Evolutionary conservation across 2,797 vertebrate species (phyloP).

Genomic region (Sebastes cheni): DNA sequence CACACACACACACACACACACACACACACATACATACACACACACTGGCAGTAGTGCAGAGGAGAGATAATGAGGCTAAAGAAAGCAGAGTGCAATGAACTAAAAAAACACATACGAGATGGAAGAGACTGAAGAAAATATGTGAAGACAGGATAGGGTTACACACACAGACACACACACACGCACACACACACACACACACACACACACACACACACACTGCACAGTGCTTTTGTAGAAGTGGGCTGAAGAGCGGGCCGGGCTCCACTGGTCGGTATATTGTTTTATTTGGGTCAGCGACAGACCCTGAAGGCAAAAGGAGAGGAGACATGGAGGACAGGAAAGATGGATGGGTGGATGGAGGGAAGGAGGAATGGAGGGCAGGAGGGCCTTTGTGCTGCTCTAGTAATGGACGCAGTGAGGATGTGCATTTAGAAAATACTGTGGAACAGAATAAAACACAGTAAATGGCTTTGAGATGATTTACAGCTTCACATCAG

Average conservation of each 20-base stretch:
- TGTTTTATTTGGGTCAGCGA: conserved; percentile 71
- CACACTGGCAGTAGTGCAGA: neutral
- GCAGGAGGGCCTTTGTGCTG: conserved; percentile 38
- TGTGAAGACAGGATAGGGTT: conserved; percentile 1
- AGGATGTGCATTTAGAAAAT: neutral
- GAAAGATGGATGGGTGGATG: conserved; percentile 61
- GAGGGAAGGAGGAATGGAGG: conserved; percentile 48
- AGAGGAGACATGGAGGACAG: conserved; percentile 36
- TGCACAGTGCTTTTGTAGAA: conserved; percentile 27
- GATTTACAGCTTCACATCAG: conserved; percentile 10
- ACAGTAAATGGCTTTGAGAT: neutral
- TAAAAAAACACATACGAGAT: conserved; percentile 9
- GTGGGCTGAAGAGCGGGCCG: conserved; percentile 35
- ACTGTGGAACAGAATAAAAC: neutral
- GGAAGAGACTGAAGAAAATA: neutral
- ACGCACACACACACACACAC: neutral
- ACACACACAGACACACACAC: conserved; percentile 6
- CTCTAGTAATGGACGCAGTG: conserved; percentile 39
- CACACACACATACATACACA: neutral
- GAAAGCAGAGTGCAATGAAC: conserved; percentile 7
- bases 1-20: conserved; percentile 1
- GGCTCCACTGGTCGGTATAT: conserved; percentile 27
- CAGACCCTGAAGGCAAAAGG: conserved; percentile 56
- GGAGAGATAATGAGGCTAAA: neutral
- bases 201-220: neutral